Conservation (phyloP, 64 coral and sea anemone genomes). For the Trachythela sp. region DNA sequence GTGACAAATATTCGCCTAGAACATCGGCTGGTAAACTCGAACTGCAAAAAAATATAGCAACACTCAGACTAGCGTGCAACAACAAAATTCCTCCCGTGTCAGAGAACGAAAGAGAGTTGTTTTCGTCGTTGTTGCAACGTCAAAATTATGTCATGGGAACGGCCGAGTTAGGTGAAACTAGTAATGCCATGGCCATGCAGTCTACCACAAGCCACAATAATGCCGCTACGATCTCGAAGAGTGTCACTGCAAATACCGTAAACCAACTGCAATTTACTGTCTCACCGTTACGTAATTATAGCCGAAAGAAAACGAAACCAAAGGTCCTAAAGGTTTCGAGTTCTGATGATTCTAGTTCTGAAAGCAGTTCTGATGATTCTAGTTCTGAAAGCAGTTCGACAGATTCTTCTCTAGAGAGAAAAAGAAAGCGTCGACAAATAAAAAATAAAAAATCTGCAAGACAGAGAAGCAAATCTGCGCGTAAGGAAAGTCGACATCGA, state of each 20-base stretch:
- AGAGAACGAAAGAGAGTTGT: background rate
- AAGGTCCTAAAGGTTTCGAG: background rate
- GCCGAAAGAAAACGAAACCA: background rate
- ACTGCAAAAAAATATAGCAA: background rate
- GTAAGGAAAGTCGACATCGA: background rate
- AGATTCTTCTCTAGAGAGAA: background rate
- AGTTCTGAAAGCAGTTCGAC: background rate
- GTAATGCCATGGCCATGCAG: too few species aligned
- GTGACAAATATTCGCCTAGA: background rate
- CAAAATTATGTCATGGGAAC: background rate
- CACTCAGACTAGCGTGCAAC: background rate
- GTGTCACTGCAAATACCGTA: background rate
- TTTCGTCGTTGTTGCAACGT: background rate
- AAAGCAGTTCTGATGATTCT: too few species aligned
- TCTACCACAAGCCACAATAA: background rate
- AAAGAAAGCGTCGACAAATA: background rate
- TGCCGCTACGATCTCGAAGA: background rate
- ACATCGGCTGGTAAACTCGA: background rate
- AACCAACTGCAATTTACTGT: background rate
- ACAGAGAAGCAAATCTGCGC: background rate
- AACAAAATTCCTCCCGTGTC: background rate
- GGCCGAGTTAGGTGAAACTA: background rate
- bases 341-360: background rate
- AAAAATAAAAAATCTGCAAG: background rate
- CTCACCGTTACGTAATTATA: background rate